These are phyloP conservation scores for Torymus tubicola DNA, from an alignment of 2,888 invertebrate species.

Conservation along the genomic window DNA sequence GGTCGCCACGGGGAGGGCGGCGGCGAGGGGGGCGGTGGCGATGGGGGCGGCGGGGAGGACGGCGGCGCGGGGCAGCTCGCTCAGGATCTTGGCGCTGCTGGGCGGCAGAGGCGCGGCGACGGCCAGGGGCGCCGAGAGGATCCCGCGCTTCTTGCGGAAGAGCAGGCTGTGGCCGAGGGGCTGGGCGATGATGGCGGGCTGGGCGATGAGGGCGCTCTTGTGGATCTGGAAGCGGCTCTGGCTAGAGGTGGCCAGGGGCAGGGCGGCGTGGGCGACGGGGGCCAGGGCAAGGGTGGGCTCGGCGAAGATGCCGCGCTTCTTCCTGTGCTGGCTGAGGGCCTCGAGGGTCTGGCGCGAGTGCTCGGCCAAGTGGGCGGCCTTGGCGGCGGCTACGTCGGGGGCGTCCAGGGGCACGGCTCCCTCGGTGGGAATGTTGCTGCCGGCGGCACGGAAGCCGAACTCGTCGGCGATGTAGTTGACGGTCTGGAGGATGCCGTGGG, in stretches of 20 bases:
- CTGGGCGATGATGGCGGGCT: constrained; percentile 9
- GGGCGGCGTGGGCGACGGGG: constrained; percentile 1
- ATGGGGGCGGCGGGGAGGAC: constrained; percentile 8
- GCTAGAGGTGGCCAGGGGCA: constrained; percentile 61
- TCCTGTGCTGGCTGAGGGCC: constrained; percentile 50
- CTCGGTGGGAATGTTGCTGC: constrained; percentile 45
- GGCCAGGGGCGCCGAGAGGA: constrained; percentile 43
- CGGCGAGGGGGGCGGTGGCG: constrained; percentile 64
- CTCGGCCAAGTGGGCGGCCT: too few relatives aligned
- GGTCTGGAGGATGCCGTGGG: constrained; percentile 81
- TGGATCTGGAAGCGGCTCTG: constrained; percentile 64
- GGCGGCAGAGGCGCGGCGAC: constrained; percentile 34
- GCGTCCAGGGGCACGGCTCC: constrained; percentile 40
- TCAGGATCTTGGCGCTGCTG: too few relatives aligned
- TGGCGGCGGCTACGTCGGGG: background rate
- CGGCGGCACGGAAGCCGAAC: constrained; percentile 80
- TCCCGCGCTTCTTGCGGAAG: constrained; percentile 43
- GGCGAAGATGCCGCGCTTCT: constrained; percentile 55
- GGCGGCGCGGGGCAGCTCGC: background rate
- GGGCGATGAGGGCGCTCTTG: constrained; percentile 48
- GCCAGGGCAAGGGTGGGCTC: background rate
- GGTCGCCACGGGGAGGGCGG: constrained; percentile 61
- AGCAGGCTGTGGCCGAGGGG: constrained; percentile 7
- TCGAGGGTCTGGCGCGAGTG: constrained; percentile 5
- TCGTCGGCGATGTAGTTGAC: constrained; percentile 82